Base-by-base conservation (phyloP, 2,113 vertebrate species). In the Eubucco bourcierii region DNA sequence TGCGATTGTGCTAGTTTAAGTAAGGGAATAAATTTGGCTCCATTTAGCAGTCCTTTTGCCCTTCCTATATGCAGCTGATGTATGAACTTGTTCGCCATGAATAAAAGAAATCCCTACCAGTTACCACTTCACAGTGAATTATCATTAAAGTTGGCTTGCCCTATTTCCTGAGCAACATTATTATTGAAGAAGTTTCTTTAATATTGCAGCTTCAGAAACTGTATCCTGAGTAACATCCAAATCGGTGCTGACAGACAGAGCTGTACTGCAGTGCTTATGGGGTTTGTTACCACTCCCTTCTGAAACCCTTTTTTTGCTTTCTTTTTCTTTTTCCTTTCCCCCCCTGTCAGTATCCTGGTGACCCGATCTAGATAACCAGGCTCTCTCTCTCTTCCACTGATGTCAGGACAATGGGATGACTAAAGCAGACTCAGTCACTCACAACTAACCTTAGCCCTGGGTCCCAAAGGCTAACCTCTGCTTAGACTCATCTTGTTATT, bases 351-450 rank as follows among this genome's bases (percentile, higher is more conserved):
- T n/a, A 13, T 55, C 7, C 4, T 63, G 25, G 7, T 74, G 28
- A 68, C 31, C 19, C 33, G 24, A 25, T 33, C 53, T 27, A n/a
- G 77, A 50, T 33, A 67, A 47, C 23, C 23, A 52, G 24, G 33
- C 12, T 29, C 28, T 33, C 5, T 31, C 17, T 61, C 20, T 63
- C 28, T 55, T 58, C 17, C 23, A 18, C 25, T 67, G 53, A 12
- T 1, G 4, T 11, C 17, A 41, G 37, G 47, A 83, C 31, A 78
- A 60, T 1, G 6, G 33, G 24, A 52, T 0, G 1, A 15, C 31
- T 70, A 75, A 55, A 33, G 12, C 12, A 27, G 23, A 39, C 23
- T 41, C 11, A 31, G 37, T 24, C 64, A 28, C 27, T 59, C 25
- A 70, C 20, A 29, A 12, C 65, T 28, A 28, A 72, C 23, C 34